Evolutionary conservation across 2,888 invertebrate species (phyloP).

Genomic region (Polymixis lichenea): DNA sequence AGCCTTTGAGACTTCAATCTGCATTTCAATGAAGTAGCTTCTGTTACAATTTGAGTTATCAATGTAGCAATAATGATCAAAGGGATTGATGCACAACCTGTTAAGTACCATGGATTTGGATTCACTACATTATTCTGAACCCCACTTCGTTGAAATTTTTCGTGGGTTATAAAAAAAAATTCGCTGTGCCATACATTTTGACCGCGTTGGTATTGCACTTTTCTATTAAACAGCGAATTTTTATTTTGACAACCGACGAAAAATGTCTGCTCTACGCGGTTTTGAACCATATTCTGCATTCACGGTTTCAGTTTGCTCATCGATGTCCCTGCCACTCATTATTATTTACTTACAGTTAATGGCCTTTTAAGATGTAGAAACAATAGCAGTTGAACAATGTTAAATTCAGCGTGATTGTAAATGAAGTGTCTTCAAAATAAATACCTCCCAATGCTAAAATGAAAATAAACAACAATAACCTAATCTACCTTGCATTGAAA

Average conservation of each 20-base stretch:
- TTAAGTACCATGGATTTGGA: too few relatives aligned
- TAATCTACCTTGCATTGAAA: conserved; percentile 42
- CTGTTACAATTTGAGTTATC: background rate
- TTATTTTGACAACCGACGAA: too few relatives aligned
- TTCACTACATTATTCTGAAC: too few relatives aligned
- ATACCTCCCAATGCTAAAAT: background rate
- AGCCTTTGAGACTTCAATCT: conserved; percentile 7
- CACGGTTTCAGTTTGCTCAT: too few relatives aligned
- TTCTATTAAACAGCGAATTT: too few relatives aligned
- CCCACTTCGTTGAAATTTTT: too few relatives aligned
- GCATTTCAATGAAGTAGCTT: conserved; percentile 11
- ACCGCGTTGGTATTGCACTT: too few relatives aligned
- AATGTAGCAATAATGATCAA: background rate
- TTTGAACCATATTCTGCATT: too few relatives aligned
- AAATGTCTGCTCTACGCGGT: too few relatives aligned
- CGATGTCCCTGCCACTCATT: too few relatives aligned
- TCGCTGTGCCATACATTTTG: too few relatives aligned
- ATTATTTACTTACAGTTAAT: background rate
- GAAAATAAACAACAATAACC: conserved; percentile 42
- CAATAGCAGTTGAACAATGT: background rate
- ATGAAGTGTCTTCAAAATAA: conserved; percentile 9
- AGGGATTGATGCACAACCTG: background rate
- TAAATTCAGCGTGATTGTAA: background rate
- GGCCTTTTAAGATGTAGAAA: background rate
- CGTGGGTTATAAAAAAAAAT: too few relatives aligned